These are phyloP conservation scores for Leucophenga maculata DNA, from an alignment of 2,888 invertebrate species.

Conservation along the genomic window DNA sequence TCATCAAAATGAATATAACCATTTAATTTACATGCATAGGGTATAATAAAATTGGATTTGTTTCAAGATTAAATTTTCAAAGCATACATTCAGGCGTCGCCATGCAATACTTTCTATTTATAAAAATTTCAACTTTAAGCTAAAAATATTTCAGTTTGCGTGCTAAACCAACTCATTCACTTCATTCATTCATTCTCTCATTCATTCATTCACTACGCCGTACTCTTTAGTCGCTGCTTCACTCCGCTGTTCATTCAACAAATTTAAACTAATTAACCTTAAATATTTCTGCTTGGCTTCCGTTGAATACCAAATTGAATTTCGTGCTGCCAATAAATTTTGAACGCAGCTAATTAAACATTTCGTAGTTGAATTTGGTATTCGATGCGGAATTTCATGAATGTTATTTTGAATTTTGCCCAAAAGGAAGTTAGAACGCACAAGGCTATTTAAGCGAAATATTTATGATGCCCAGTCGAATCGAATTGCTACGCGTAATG, in stretches of 20 bases:
- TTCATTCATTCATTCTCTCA: not conserved
- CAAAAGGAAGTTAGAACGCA: not conserved
- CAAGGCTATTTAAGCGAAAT: slow-evolving; percentile 15
- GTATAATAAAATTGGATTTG: not conserved
- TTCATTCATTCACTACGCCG: no score
- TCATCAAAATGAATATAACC: no score
- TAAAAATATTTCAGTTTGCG: not conserved
- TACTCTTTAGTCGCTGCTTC: not conserved
- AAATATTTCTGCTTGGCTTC: slow-evolving; percentile 14
- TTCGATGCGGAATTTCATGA: slow-evolving; percentile 6
- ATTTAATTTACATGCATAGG: not conserved
- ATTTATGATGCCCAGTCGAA: slow-evolving; percentile 16
- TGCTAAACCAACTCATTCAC: not conserved
- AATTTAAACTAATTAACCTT: slow-evolving; percentile 24
- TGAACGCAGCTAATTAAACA: slow-evolving; percentile 20
- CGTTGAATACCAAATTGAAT: slow-evolving; percentile 18
- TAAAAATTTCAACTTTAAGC: not conserved
- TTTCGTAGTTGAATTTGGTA: not conserved
- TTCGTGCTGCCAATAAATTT: slow-evolving; percentile 22
- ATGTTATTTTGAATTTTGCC: not conserved
- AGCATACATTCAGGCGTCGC: not conserved
- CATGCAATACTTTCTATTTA: not conserved
- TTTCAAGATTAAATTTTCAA: not conserved
- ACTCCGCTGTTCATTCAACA: not conserved
- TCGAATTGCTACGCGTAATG: not conserved